Base-by-base conservation (phyloP, 2,888 invertebrate species). In the Gasteruption jaculator region DNA sequence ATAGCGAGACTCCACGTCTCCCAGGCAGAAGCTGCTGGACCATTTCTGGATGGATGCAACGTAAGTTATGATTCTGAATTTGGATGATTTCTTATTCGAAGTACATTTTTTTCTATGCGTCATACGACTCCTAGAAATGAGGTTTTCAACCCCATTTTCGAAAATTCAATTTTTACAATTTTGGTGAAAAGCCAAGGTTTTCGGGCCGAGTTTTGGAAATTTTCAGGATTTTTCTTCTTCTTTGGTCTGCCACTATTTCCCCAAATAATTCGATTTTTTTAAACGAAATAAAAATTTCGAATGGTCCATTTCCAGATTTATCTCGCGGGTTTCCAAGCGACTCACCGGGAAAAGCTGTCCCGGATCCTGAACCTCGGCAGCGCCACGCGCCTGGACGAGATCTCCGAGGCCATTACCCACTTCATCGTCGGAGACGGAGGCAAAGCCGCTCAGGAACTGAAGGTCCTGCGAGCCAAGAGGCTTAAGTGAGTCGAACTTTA, bases 11-110 rank as follows among this genome's bases (percentile, higher is more conserved):
- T 85, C 27, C 82, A 85, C 54, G 73, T 86, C 50, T 79, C 78
- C 40, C 74, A 76, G 43, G 81, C 83, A 2, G 85, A 84, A 62
- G 79, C 78, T 62, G 84, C 83, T 47, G 91, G 90, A 21, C 75
- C 81, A 44, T 91, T 91, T 63, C 79, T 94, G 41, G 93, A 94
- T 73, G 92, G 92, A 34, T 93, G 91, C 63, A 86, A 85, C 71
- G 86, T 89, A 68, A 75, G 77, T 74, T 43, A 33, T 6, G 29
- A 8, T n/a, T n/a, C n/a, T 21, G n/a, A n/a, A n/a, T n/a, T n/a
- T n/a, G n/a, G n/a, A n/a, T n/a, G n/a, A n/a, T n/a, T n/a, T n/a
- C n/a, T n/a, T n/a, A n/a, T n/a, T n/a, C n/a, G n/a, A n/a, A n/a
- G n/a, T n/a, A n/a, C n/a, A n/a, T n/a, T n/a, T n/a, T n/a, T n/a